phyloP scores from a whole-genome alignment of 2,888 invertebrate species.

The Rhorus exstirpatorius region DNA sequence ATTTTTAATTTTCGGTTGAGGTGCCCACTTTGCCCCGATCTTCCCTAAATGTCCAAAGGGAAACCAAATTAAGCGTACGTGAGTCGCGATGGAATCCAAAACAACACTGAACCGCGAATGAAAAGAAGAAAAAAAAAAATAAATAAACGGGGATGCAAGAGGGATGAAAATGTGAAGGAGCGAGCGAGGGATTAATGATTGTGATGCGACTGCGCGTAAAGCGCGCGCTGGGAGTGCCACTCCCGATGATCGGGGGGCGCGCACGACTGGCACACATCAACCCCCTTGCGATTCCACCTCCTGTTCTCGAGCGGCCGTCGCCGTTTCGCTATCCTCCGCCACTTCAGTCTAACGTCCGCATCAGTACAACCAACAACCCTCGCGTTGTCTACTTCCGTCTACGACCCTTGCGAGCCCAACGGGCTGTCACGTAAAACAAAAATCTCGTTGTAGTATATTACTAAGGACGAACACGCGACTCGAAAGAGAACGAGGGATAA shows the following conservation, averaged over 20 bases:
- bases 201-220: slow-evolving; percentile 66
- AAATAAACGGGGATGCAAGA: slow-evolving; percentile 5
- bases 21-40: too few relatives aligned
- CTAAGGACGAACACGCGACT: slow-evolving; percentile 26
- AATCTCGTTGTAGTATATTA: slow-evolving; percentile 22
- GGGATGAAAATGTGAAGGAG: slow-evolving; percentile 25
- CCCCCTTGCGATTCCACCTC: slow-evolving; percentile 78
- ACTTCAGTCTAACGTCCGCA: slow-evolving; percentile 85
- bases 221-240: slow-evolving; percentile 73
- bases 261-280: slow-evolving; percentile 68
- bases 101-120: too few relatives aligned
- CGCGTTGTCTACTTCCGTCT: slow-evolving; percentile 54
- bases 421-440: not conserved
- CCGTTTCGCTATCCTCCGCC: slow-evolving; percentile 75
- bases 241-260: slow-evolving; percentile 72
- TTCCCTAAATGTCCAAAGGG: too few relatives aligned
- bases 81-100: too few relatives aligned
- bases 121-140: slow-evolving; percentile 1
- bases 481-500: slow-evolving; percentile 6
- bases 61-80: too few relatives aligned
- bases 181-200: slow-evolving; percentile 29
- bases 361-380: slow-evolving; percentile 82
- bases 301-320: slow-evolving; percentile 76
- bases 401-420: slow-evolving; percentile 24
- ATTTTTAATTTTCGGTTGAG: too few relatives aligned